phyloP scores from a whole-genome alignment of 2,113 vertebrate species.

The Mesoclemmys tuberculata region DNA sequence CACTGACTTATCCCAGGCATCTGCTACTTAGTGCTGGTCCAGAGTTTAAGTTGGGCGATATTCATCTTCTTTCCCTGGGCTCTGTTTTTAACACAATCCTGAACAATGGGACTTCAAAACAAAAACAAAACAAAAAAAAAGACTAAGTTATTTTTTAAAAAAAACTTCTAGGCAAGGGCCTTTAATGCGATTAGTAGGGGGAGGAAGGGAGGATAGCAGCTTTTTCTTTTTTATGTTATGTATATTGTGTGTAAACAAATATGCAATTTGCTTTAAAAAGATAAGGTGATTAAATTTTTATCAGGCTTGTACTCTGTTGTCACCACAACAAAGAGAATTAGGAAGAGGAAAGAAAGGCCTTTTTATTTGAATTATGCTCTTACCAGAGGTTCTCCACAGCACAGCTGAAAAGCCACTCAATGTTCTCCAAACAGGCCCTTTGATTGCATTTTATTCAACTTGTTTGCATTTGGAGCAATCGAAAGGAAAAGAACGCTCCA shows the following conservation, averaged over 20 bases:
- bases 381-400: constrained; percentile 75
- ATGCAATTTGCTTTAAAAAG: constrained; percentile 87
- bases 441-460: constrained; percentile 83
- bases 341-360: constrained; percentile 74
- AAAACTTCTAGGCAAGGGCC: constrained; percentile 56
- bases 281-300: constrained; percentile 88
- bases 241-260: constrained; percentile 82
- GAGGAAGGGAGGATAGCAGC: constrained; percentile 55
- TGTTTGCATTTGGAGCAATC: constrained; percentile 78
- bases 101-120: constrained; percentile 74
- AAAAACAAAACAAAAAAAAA: constrained; percentile 69
- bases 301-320: constrained; percentile 79
- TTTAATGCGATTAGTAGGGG: constrained; percentile 61
- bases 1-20: constrained; percentile 35
- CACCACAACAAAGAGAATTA: constrained; percentile 84
- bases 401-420: constrained; percentile 79
- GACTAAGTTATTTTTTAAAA: constrained; percentile 37
- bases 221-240: constrained; percentile 73
- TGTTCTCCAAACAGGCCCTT: constrained; percentile 76
- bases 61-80: constrained; percentile 60
- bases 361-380: constrained; percentile 68
- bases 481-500: constrained; percentile 72
- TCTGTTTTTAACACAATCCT: constrained; percentile 56
- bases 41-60: constrained; percentile 54
- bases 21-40: constrained; percentile 49